Conservation (phyloP, 2,888 invertebrate species). For the Pinctada fucata region DNA sequence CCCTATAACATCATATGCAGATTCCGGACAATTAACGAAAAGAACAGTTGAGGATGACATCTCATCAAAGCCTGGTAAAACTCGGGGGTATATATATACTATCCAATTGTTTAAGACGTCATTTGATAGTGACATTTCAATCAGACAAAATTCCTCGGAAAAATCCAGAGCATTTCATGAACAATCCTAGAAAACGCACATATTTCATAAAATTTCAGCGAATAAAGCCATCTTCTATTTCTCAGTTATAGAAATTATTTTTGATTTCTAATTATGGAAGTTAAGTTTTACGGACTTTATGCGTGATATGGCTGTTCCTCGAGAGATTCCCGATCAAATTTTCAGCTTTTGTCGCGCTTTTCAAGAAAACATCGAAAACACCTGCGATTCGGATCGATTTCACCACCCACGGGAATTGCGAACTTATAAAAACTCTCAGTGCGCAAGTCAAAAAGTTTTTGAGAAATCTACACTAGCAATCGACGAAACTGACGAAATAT, state of each 20-base stretch:
- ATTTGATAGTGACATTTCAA: background rate
- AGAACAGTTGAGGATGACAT: background rate
- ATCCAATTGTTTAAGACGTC: background rate
- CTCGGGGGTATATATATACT: background rate
- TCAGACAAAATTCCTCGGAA: background rate
- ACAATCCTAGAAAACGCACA: background rate
- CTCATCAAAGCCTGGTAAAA: background rate
- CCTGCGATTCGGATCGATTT: slow-evolving; percentile 12
- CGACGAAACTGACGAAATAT: slow-evolving; percentile 35
- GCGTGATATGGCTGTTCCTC: slow-evolving; percentile 29
- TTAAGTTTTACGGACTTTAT: too few relatives aligned
- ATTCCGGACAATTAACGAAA: background rate
- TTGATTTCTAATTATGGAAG: too few relatives aligned
- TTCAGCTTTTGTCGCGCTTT: slow-evolving; percentile 54
- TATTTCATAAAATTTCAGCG: background rate
- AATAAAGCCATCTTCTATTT: background rate
- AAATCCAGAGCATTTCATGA: background rate
- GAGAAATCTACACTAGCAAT: background rate
- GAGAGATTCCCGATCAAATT: slow-evolving; percentile 43
- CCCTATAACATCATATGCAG: background rate
- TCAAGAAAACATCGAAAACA: slow-evolving; percentile 51
- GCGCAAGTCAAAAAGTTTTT: background rate
- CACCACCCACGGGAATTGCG: background rate
- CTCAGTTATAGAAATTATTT: too few relatives aligned
- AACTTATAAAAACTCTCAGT: background rate